phyloP scores from a whole-genome alignment of 2,113 vertebrate genomes.

The Physeter macrocephalus region DNA sequence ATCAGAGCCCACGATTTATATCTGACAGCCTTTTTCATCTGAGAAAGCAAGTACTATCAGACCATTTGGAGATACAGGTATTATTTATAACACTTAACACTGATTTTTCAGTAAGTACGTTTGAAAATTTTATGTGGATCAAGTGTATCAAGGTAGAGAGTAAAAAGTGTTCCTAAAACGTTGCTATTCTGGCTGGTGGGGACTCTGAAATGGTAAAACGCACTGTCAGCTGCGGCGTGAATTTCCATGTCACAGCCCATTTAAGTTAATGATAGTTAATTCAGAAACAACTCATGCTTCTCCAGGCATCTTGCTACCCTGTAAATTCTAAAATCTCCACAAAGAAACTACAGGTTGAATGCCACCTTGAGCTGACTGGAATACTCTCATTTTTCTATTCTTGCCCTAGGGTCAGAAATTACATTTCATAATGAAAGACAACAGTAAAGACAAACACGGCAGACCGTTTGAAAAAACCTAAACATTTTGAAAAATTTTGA shows the following conservation, averaged over 20 bases:
- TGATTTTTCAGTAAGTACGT: not conserved
- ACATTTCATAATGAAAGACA: not conserved
- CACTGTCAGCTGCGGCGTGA: not conserved
- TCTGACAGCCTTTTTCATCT: not conserved
- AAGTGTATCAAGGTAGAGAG: not conserved
- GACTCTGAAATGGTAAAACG: not conserved
- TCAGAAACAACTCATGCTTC: not conserved
- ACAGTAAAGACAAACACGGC: not conserved
- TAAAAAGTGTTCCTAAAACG: not conserved
- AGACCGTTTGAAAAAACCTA: not conserved
- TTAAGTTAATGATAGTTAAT: not conserved
- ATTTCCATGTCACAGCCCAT: not conserved
- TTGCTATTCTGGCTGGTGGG: not conserved
- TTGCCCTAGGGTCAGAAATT: not conserved
- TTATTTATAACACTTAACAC: not conserved
- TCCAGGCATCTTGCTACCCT: not conserved
- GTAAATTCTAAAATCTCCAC: slow-evolving; percentile 13
- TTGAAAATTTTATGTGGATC: not conserved
- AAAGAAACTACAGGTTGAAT: not conserved
- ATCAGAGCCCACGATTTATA: not conserved
- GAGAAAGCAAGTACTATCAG: not conserved
- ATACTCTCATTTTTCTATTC: not conserved
- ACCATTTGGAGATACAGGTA: not conserved
- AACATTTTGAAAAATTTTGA: not conserved
- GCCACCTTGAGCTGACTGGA: not conserved